phyloP scores from a whole-genome alignment of 2,888 invertebrate genomes.

The Hydrotaea cyrtoneurina region DNA sequence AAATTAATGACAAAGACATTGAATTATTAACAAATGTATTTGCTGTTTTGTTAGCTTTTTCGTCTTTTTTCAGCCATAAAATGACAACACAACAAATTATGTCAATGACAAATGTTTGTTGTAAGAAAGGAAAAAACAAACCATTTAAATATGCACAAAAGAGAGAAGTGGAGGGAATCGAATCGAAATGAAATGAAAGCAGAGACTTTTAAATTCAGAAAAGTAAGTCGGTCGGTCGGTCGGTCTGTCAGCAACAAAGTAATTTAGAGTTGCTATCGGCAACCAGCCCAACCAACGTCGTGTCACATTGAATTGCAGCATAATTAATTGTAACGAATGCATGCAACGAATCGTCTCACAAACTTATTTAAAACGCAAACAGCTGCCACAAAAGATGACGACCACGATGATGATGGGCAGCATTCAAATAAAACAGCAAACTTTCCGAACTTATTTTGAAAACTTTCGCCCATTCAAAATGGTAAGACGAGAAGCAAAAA shows the following conservation, averaged over 20 bases:
- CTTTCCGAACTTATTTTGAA: background rate
- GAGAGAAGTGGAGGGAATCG: background rate
- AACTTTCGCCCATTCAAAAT: slow-evolving; percentile 34
- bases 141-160: slow-evolving; percentile 20
- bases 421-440: background rate
- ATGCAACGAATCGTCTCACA: slow-evolving; percentile 19
- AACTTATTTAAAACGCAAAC: slow-evolving; percentile 9
- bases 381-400: background rate
- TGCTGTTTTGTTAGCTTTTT: background rate
- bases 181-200: background rate
- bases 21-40: slow-evolving; percentile 39
- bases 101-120: slow-evolving; percentile 46
- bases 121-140: slow-evolving; percentile 1
- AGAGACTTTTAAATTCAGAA: background rate
- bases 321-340: background rate
- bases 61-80: slow-evolving; percentile 32
- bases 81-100: slow-evolving; percentile 39
- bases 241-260: slow-evolving; percentile 15
- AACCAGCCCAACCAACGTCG: background rate
- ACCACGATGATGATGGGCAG: background rate
- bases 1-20: slow-evolving; percentile 48
- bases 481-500: background rate
- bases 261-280: background rate
- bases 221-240: background rate
- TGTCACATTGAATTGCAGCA: background rate